Percentiles rank a stretch among this genome's conserved stretches.
Evolutionary conservation across 2,888 invertebrate genomes (phyloP).

Genomic region (Ochropleura plecta): DNA sequence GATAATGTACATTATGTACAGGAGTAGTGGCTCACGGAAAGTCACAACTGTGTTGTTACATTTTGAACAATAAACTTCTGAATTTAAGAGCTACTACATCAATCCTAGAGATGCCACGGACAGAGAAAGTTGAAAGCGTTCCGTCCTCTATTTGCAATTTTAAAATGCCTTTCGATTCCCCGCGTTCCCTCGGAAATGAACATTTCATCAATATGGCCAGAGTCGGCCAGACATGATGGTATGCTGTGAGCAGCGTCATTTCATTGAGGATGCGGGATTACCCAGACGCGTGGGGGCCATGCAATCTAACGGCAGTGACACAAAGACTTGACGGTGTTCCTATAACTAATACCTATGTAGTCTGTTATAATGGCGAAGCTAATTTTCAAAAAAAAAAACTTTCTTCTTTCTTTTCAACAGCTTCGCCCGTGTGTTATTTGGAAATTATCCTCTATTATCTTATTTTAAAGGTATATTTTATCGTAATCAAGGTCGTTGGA

Average conservation of each 20-base stretch:
- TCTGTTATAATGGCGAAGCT: not conserved
- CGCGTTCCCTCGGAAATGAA: conserved; percentile 29
- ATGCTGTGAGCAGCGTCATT: conserved; percentile 37
- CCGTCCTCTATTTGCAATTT: not conserved
- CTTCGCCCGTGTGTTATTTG: not conserved
- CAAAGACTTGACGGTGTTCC: not conserved
- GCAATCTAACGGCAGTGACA: conserved; percentile 30
- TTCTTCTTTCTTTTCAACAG: not conserved
- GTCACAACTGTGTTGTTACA: not conserved
- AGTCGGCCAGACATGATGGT: conserved; percentile 44
- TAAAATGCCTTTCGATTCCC: conserved; percentile 2
- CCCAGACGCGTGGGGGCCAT: conserved; percentile 34
- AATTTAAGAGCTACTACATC: not conserved
- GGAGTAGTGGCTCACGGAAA: not conserved
- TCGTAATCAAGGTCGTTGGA: not conserved
- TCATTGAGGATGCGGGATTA: conserved; percentile 34
- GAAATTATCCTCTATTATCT: not conserved
- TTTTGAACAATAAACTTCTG: not conserved
- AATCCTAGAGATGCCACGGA: not conserved
- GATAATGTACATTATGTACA: not conserved
- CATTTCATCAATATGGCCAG: conserved; percentile 40
- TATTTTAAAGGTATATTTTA: not conserved
- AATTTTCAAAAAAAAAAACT: not conserved
- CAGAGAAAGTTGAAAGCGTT: not conserved
- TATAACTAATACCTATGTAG: not conserved